These are phyloP conservation scores for Terrapene triunguis DNA, from an alignment of 2,113 vertebrate genomes.

Conservation along the genomic window DNA sequence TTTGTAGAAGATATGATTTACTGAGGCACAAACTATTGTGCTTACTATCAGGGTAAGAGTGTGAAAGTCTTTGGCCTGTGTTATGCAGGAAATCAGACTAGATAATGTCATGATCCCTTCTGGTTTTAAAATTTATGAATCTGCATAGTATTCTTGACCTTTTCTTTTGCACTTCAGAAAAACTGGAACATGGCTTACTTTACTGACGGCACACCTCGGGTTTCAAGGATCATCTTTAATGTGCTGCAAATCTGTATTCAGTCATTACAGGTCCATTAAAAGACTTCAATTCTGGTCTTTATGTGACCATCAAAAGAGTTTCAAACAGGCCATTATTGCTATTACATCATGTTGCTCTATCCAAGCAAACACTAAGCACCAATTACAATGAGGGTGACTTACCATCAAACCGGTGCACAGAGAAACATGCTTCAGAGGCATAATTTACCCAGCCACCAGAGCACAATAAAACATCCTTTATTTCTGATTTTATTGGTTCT, in stretches of 20 bases:
- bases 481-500: constrained; percentile 60
- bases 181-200: not conserved
- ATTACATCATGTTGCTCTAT: not conserved
- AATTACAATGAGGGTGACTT: constrained; percentile 9
- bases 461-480: constrained; percentile 53
- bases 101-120: not conserved
- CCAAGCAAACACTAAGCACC: not conserved
- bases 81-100: not conserved
- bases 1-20: not conserved
- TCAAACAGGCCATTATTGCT: not conserved
- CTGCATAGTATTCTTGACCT: not conserved
- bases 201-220: not conserved
- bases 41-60: fast-evolving
- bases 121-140: constrained; percentile 11
- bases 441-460: constrained; percentile 30
- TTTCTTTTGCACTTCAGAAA: not conserved
- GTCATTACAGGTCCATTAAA: constrained; percentile 7
- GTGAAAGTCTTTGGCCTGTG: not conserved
- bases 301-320: not conserved
- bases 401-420: not conserved
- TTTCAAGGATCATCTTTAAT: not conserved
- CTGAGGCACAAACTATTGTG: not conserved
- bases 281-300: not conserved
- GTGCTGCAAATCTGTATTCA: not conserved
- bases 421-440: constrained; percentile 10